Base-by-base conservation (phyloP, 2,888 invertebrate genomes). In the Steinernema hermaphroditum region DNA sequence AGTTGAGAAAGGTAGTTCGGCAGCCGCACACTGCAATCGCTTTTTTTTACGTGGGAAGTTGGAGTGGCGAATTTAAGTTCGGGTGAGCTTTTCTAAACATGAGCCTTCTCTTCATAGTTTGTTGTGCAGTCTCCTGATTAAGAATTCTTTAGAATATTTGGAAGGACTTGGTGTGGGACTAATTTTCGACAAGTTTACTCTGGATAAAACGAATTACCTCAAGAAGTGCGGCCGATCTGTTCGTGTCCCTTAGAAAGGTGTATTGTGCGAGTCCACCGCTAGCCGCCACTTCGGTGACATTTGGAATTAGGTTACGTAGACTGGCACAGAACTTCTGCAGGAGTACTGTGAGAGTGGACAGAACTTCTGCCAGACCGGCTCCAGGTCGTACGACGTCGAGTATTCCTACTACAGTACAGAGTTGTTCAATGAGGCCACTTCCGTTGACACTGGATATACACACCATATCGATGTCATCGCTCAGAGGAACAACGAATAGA, bases 401-500 rank as follows among this genome's bases (percentile, higher is more conserved):
- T 14, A 62, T 14, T 32, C 32, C 62, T 32, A 62, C 14, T 29
- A 62, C 29, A 4, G 62, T 32, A 32, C 62, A 62, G 1, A 62
- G 16, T 14, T 62, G 62, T n/a, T 62, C 62, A n/a, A 62, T 62
- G 9, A 62, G 29, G 8, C 62, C 62, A 19, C 62, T 62, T 16
- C 62, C 62, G 62, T 62, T 62, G 16, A 62, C 62, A 29, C 62
- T 62, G 16, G 62, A 62, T 14, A 62, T 62, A 19, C 62, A 62
- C 29, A 62, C 62, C 29, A 62, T 24, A 32, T 62, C 32, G 32
- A 62, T 62, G 29, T 62, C 32, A 29, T 62, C 62, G 32, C 62
- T 62, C 4, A 62, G 14, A 32, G 62, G 62, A 29, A 62, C 62
- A 29, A 34, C 62, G 32, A 62, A 62, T 16, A 62, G 62, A 19